These are phyloP conservation scores for Tricholauxania praeusta DNA, from an alignment of 2,888 invertebrate genomes.

Conservation along the genomic window DNA sequence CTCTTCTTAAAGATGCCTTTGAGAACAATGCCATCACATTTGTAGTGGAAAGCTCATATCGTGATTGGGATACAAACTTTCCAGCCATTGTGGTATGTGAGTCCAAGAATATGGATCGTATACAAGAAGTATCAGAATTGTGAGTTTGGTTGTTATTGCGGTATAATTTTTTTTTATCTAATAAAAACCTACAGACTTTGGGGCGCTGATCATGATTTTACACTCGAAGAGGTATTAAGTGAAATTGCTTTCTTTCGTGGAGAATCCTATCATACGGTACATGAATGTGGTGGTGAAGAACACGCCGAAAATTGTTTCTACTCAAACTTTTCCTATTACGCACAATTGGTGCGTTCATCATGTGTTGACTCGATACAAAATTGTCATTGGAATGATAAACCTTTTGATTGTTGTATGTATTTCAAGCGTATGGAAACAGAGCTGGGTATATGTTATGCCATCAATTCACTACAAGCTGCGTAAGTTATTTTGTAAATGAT, in stretches of 20 bases:
- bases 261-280: constrained; percentile 74
- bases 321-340: constrained; percentile 73
- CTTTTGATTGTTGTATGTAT: constrained; percentile 76
- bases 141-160: constrained; percentile 60
- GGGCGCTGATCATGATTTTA: constrained; percentile 76
- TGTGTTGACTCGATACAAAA: constrained; percentile 72
- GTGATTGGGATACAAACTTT: constrained; percentile 80
- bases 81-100: constrained; percentile 82
- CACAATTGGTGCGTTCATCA: constrained; percentile 72
- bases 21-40: constrained; percentile 80
- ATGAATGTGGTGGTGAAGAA: constrained; percentile 71
- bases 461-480: constrained; percentile 74
- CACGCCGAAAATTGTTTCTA: constrained; percentile 72
- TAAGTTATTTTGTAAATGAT: constrained; percentile 39
- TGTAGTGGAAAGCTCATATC: constrained; percentile 80
- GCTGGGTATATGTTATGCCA: constrained; percentile 75
- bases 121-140: constrained; percentile 76
- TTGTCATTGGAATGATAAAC: constrained; percentile 72
- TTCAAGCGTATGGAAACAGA: constrained; percentile 77
- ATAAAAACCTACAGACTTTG: constrained; percentile 69
- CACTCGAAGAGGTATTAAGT: constrained; percentile 77
- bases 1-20: constrained; percentile 68
- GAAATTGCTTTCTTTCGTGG: constrained; percentile 79
- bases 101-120: constrained; percentile 72
- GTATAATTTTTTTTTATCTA: neutral